phyloP scores from a whole-genome alignment of 2,888 invertebrate genomes.

The Amphipyra berbera region DNA sequence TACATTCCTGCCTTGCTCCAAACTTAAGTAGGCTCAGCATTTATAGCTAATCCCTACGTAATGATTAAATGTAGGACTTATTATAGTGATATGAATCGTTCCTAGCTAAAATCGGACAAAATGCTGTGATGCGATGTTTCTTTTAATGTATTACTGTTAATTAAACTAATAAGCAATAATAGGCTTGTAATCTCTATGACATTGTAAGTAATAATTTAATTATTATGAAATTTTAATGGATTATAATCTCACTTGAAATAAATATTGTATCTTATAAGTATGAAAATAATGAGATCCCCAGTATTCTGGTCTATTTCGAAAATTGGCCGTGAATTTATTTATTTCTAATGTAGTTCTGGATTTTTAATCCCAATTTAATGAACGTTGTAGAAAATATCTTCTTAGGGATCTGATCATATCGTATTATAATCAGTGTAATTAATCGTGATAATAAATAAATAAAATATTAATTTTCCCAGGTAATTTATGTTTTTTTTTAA shows the following conservation, averaged over 20 bases:
- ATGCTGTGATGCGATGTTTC: constrained; percentile 67
- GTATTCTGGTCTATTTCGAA: constrained; percentile 25
- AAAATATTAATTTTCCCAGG: constrained; percentile 44
- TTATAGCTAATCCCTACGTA: constrained; percentile 48
- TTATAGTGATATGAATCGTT: constrained; percentile 66
- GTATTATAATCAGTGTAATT: constrained; percentile 51
- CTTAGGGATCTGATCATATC: constrained; percentile 55
- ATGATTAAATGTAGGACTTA: constrained; percentile 40
- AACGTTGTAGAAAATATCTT: constrained; percentile 23
- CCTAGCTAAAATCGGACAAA: constrained; percentile 70
- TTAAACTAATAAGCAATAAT: constrained; percentile 52
- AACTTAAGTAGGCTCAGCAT: constrained; percentile 51
- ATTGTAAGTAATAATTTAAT: constrained; percentile 54
- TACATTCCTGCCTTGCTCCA: constrained; percentile 44
- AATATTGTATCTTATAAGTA: constrained; percentile 27
- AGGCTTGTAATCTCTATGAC: constrained; percentile 35
- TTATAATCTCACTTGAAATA: constrained; percentile 46
- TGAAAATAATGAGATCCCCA: constrained; percentile 34
- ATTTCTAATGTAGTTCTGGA: constrained; percentile 27
- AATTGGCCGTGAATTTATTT: constrained; percentile 32
- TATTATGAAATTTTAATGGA: constrained; percentile 39
- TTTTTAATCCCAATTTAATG: constrained; percentile 26
- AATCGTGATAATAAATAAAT: constrained; percentile 46
- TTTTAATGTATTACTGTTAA: constrained; percentile 53
- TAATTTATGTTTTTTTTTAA: constrained; percentile 15